Evolutionary conservation across 2,797 vertebrate species (phyloP), one percentile per base, ranked within the genome.

Genomic region (Neostethus bicornis): DNA sequence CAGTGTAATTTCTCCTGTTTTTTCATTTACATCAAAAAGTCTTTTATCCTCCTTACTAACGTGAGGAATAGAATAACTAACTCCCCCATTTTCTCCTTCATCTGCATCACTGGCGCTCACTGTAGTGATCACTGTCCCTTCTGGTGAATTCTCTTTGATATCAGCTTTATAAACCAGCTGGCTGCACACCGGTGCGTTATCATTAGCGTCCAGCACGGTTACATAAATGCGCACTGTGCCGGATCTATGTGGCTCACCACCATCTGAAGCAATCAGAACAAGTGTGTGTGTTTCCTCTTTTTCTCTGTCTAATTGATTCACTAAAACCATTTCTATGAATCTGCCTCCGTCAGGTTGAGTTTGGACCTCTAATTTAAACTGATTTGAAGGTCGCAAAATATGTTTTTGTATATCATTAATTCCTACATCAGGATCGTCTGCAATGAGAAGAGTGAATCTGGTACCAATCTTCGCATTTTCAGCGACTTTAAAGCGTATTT

Each of bases 331-430:
- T 63, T 92, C 89, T 0, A 80, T 57, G 0, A 84, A 78, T 60
- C 88, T 92, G 12, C 74, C 90, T 0, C 86, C 83, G 2, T 85
- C 87, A 0, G 38, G 2, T 1, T 43, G 80, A 4, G 76, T 61
- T 7, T 83, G 85, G 12, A n/a, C 88, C 60, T 37, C 89, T 73
- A 0, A 93, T 66, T 1, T 51, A 12, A 68, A 94, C 93, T 69
- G 87, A 9, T 1, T 35, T 68, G 2, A 87, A 92, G 7, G 48
- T 8, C 78, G 81, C 13, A 92, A 61, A 12, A 66, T 51, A 10
- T 93, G 93, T 34, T 64, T 79, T n/a, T 91, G 82, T 6, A 93
- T 71, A 2, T 85, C 82, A 73, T 88, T 90, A 20, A 70, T 66
- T 16, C 86, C 86, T 35, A 90, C 79, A 51, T 93, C 89, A 2